A percentile compares a stretch with the other conserved stretches of the same genome.
Evolutionary conservation across 2,888 invertebrate genomes (phyloP).

Genomic region (Chloroclysta siterata): DNA sequence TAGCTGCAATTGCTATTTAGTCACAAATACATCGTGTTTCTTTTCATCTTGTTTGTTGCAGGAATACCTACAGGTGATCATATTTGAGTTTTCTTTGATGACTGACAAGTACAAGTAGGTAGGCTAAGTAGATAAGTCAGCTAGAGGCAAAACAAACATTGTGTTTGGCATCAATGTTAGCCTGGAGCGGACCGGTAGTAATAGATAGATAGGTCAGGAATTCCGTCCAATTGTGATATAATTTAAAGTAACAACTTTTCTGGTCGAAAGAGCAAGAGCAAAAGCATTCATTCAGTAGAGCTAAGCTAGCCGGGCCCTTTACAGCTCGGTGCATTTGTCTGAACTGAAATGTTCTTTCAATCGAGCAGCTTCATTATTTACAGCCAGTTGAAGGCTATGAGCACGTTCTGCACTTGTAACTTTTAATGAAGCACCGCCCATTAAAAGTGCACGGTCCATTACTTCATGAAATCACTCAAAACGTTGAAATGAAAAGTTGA

Average conservation of each 20-base stretch:
- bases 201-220: too few relatives aligned
- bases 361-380: conserved; percentile 44
- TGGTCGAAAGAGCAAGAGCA: neutral
- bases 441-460: conserved; percentile 46
- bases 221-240: too few relatives aligned
- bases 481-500: conserved; percentile 3
- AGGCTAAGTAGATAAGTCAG: too few relatives aligned
- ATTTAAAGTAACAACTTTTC: too few relatives aligned
- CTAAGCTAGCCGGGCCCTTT: conserved; percentile 1
- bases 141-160: too few relatives aligned
- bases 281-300: neutral
- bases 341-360: conserved; percentile 39
- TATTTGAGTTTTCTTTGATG: too few relatives aligned
- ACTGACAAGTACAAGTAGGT: too few relatives aligned
- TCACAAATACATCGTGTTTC: neutral
- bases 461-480: conserved; percentile 29
- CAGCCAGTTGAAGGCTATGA: conserved; percentile 46
- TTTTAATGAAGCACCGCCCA: conserved; percentile 46
- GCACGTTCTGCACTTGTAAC: conserved; percentile 44
- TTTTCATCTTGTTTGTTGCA: neutral
- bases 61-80: too few relatives aligned
- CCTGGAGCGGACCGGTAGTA: too few relatives aligned
- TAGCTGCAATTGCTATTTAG: conserved; percentile 17
- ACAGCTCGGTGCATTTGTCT: conserved; percentile 24
- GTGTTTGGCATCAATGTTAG: too few relatives aligned